These are phyloP conservation scores for Leptoclinus maculatus DNA, from an alignment of 2,797 vertebrate species.

Conservation along the genomic window DNA sequence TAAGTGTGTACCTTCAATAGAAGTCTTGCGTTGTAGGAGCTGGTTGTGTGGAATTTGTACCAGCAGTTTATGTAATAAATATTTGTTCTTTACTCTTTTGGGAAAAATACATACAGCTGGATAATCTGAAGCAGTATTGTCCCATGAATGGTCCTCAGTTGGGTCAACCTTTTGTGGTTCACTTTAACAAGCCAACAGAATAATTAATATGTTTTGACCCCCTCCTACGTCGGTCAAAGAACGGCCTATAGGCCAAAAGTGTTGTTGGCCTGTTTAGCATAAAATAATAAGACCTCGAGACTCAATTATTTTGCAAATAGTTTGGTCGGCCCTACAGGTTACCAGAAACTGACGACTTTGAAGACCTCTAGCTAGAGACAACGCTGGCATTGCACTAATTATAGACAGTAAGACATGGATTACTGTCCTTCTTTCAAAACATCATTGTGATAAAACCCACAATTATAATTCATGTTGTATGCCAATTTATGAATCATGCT, in stretches of 20 bases:
- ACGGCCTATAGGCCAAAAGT: slow-evolving; percentile 71
- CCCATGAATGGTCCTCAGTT: slow-evolving; percentile 45
- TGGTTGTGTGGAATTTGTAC: background rate
- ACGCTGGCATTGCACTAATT: slow-evolving; percentile 49
- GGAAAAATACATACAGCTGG: slow-evolving; percentile 35
- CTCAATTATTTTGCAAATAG: slow-evolving; percentile 79
- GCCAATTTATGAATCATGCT: background rate
- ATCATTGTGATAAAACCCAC: slow-evolving; percentile 12
- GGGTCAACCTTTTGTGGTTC: slow-evolving; percentile 61
- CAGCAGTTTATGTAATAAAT: background rate
- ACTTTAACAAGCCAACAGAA: slow-evolving; percentile 67
- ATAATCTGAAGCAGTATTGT: slow-evolving; percentile 47
- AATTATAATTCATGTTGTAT: background rate
- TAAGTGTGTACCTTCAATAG: background rate
- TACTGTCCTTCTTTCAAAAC: slow-evolving; percentile 34
- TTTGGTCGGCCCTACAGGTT: slow-evolving; percentile 73
- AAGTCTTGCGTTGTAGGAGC: slow-evolving; percentile 5
- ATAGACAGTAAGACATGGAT: slow-evolving; percentile 41
- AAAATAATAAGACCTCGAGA: slow-evolving; percentile 76
- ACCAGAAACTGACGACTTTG: slow-evolving; percentile 59
- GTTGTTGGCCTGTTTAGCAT: slow-evolving; percentile 76
- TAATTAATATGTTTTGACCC: slow-evolving; percentile 75
- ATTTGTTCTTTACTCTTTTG: background rate
- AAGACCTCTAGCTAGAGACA: slow-evolving; percentile 66
- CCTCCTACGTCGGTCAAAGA: slow-evolving; percentile 73